Conservation (phyloP, 2,113 vertebrate species). For the Aegotheles bennettii region DNA sequence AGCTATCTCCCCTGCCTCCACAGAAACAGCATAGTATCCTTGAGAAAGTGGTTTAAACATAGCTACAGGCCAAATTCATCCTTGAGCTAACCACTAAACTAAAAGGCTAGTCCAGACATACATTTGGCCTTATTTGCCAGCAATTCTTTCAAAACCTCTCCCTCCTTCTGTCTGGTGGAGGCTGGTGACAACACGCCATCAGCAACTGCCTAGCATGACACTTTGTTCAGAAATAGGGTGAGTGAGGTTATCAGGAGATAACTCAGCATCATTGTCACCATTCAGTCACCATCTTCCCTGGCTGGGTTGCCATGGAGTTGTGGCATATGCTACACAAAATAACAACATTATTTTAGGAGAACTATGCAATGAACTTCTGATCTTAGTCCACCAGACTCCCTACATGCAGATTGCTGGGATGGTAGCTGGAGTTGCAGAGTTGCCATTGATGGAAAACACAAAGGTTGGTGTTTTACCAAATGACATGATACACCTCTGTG, state of each 20-base stretch:
- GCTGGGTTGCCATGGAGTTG: conserved; percentile 27
- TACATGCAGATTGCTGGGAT: background rate
- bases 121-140: background rate
- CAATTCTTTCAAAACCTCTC: background rate
- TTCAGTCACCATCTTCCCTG: conserved; percentile 22
- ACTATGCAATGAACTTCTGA: conserved; percentile 13
- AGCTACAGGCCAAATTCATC: background rate
- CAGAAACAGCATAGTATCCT: background rate
- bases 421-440: background rate
- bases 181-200: background rate
- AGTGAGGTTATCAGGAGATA: conserved; percentile 47
- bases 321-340: conserved; percentile 29
- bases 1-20: background rate
- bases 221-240: background rate
- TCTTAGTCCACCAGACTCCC: background rate
- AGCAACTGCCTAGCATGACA: background rate
- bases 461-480: background rate
- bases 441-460: background rate
- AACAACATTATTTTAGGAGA: conserved; percentile 47
- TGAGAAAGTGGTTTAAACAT: background rate
- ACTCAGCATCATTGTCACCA: background rate
- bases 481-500: background rate
- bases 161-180: background rate
- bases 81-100: background rate
- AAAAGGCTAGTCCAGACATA: background rate